Conservation (phyloP, 2,888 invertebrate genomes). For the Zaprionus obscuricornis region DNA sequence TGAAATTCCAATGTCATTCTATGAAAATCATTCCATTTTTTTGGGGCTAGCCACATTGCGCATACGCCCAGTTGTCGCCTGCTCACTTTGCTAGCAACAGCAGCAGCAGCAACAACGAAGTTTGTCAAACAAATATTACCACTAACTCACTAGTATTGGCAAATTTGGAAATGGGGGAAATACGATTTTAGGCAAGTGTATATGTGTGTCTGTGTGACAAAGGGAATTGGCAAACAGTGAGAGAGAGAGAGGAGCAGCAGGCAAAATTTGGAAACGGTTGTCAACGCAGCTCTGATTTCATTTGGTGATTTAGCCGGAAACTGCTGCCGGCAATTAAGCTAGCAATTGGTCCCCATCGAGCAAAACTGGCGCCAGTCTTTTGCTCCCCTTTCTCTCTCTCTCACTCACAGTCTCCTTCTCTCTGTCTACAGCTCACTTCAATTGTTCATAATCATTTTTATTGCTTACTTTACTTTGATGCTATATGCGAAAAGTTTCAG, state of each 20-base stretch:
- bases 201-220: no score
- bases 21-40: constrained; percentile 24
- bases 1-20: constrained; percentile 31
- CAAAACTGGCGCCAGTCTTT: constrained; percentile 37
- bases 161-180: constrained; percentile 12
- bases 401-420: constrained; percentile 32
- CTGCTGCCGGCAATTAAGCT: constrained; percentile 74
- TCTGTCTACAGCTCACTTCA: constrained; percentile 70
- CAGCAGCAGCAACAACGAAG: constrained; percentile 12
- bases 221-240: not conserved
- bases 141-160: constrained; percentile 35
- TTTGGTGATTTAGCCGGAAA: constrained; percentile 68
- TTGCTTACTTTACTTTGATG: constrained; percentile 74
- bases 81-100: constrained; percentile 11
- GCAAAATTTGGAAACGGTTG: constrained; percentile 19
- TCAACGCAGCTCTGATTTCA: constrained; percentile 66
- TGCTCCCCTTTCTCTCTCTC: constrained; percentile 45
- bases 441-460: constrained; percentile 80
- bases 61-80: constrained; percentile 44
- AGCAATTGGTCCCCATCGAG: constrained; percentile 42
- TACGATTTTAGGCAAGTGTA: not conserved
- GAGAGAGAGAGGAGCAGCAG: not conserved
- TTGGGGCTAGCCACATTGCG: constrained; percentile 42
- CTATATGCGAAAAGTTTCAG: constrained; percentile 69
- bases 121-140: constrained; percentile 43